Evolutionary conservation across 2,888 invertebrate genomes (phyloP).

Genomic region (Teinopalpus imperialis): DNA sequence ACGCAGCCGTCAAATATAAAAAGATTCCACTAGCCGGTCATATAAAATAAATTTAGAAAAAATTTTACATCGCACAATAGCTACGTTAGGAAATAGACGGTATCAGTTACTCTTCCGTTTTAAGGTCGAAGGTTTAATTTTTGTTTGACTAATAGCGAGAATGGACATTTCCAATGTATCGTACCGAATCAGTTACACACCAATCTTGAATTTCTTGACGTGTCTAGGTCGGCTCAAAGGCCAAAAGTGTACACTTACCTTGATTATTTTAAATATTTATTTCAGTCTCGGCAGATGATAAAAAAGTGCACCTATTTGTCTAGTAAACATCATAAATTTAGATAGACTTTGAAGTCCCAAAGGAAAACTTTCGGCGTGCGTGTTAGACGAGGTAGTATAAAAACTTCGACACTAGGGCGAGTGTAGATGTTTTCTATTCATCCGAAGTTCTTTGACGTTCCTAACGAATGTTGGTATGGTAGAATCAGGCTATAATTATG

Average conservation of each 20-base stretch:
- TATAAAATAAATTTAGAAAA: too few species aligned
- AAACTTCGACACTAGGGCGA: neutral
- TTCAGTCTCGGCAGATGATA: constrained; percentile 45
- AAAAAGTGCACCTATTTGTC: constrained; percentile 56
- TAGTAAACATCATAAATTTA: constrained; percentile 56
- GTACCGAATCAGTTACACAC: constrained; percentile 46
- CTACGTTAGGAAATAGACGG: constrained; percentile 11
- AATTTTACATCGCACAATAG: neutral
- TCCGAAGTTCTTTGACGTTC: too few species aligned
- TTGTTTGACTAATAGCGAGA: constrained; percentile 32
- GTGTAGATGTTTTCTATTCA: too few species aligned
- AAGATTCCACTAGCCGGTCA: too few species aligned
- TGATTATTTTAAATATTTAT: constrained; percentile 58
- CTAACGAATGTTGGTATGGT: too few species aligned
- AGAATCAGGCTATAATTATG: too few species aligned
- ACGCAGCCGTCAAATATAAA: too few species aligned
- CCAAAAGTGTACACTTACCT: constrained; percentile 48
- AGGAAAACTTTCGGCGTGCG: neutral
- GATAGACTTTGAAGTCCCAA: constrained; percentile 47
- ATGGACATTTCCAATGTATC: constrained; percentile 31
- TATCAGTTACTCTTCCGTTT: constrained; percentile 18
- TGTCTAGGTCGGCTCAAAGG: constrained; percentile 63
- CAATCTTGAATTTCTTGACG: constrained; percentile 48
- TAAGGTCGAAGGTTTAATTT: constrained; percentile 13
- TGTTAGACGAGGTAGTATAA: neutral